These are phyloP conservation scores for Eubucco bourcierii DNA, from an alignment of 2,113 vertebrate species.

Conservation along the genomic window DNA sequence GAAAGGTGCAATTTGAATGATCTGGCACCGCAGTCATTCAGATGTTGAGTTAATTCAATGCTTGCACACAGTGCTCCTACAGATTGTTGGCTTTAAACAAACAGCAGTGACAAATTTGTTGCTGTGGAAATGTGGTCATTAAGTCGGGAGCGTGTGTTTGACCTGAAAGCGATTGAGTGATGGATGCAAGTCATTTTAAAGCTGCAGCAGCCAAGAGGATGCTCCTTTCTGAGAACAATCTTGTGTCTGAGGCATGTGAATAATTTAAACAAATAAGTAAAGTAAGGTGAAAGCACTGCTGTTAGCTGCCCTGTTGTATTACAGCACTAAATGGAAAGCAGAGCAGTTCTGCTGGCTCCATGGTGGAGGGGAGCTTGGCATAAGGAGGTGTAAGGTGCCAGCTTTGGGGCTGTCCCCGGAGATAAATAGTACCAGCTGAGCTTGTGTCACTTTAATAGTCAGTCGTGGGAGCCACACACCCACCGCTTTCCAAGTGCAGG, in stretches of 20 bases:
- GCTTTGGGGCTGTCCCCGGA: background rate
- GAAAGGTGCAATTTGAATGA: slow-evolving; percentile 58
- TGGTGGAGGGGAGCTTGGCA: background rate
- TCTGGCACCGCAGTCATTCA: slow-evolving; percentile 48
- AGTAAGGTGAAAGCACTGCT: slow-evolving; percentile 26
- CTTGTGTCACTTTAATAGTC: background rate
- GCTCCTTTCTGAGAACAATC: slow-evolving; percentile 61
- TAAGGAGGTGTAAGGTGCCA: background rate
- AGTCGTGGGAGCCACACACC: rapidly evolving
- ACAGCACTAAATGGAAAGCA: background rate
- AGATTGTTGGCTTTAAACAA: slow-evolving; percentile 74
- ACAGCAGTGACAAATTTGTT: slow-evolving; percentile 72
- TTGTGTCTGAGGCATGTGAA: slow-evolving; percentile 70
- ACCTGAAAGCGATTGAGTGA: slow-evolving; percentile 76
- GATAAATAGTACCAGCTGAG: background rate
- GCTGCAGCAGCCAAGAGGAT: slow-evolving; percentile 66
- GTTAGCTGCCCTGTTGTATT: background rate
- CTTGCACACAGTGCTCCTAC: slow-evolving; percentile 57
- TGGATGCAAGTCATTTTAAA: slow-evolving; percentile 78
- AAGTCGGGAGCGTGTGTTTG: slow-evolving; percentile 70
- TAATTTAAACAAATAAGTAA: slow-evolving; percentile 72
- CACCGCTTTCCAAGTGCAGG: rapidly evolving
- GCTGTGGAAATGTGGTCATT: slow-evolving; percentile 74
- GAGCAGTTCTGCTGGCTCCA: background rate
- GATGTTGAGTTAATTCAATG: slow-evolving; percentile 66